Conservation (phyloP, 2,797 vertebrate genomes). For the Clarias fuscus region DNA sequence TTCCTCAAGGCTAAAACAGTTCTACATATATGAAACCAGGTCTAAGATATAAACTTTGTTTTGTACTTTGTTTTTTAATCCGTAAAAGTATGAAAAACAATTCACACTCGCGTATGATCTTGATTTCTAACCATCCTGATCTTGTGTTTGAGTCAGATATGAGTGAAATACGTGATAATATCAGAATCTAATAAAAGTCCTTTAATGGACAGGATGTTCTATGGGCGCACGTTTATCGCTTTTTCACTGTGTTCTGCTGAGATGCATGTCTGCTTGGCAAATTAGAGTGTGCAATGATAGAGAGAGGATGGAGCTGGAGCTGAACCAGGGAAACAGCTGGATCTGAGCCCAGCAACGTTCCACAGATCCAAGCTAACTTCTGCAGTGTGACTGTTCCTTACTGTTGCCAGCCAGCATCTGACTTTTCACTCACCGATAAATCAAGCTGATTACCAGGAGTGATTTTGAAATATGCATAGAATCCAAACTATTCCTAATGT, state of each 20-base stretch:
- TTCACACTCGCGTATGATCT: background rate
- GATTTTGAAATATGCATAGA: constrained; percentile 18
- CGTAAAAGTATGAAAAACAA: background rate
- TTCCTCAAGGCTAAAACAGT: background rate
- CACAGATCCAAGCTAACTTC: constrained; percentile 36
- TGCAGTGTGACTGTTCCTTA: constrained; percentile 26
- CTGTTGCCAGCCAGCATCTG: constrained; percentile 45
- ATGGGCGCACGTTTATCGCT: constrained; percentile 14
- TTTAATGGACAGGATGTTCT: constrained; percentile 33
- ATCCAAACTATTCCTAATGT: constrained; percentile 23
- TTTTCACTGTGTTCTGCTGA: background rate
- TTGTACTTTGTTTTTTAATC: background rate
- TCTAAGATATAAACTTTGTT: background rate
- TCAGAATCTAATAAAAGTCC: constrained; percentile 2
- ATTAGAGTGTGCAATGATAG: constrained; percentile 33
- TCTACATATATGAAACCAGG: background rate
- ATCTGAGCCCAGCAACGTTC: constrained; percentile 38
- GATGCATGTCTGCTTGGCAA: constrained; percentile 40
- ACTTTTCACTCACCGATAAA: constrained; percentile 51
- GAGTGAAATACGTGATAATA: constrained; percentile 26
- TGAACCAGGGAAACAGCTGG: constrained; percentile 51
- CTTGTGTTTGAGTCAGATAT: constrained; percentile 11
- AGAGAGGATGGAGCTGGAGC: constrained; percentile 20
- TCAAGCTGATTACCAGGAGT: constrained; percentile 49
- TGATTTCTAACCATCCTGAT: background rate